Evolutionary conservation across 2,113 vertebrate species (phyloP), one percentile per base, ranked within the genome.

Genomic region (Chitala chitala): DNA sequence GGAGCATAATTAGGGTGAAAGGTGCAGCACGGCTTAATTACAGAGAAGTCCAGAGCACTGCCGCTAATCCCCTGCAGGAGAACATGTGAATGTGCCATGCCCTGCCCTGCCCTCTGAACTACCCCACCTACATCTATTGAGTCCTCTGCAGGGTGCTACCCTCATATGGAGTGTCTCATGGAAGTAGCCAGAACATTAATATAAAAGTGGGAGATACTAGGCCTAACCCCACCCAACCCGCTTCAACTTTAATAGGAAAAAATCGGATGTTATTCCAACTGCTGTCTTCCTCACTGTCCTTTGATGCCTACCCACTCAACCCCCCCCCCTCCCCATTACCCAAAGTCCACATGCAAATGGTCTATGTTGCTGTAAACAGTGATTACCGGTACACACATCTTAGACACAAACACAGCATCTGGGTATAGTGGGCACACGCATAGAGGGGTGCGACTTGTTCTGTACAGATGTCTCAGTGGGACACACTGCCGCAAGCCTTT

Each of bases 11-110:
- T 40, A 63, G 42, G 31, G 42, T 1, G 5, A 55, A 73, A 53
- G 72, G 56, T 63, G 44, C 44, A 73, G 58, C 24, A 50, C 8
- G 22, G 31, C 38, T 33, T 63, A 64, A 64, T 73, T 73, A 64
- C 1, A 22, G 15, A 38, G 58, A 6, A 4, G 29, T 17, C 24
- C 17, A 2, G 12, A 22, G 0, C 15, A 5, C 36, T 56, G 5
- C 24, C 42, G n/a, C 53, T 33, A 69, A 69, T 33, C 26, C 33
- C 36, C 13, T 4, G 26, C 68, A 22, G 48, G 24, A 50, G 5
- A 51, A 38, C 36, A 38, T 12, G 72, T 8, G 46, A 15, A 22
- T 50, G 42, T 50, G 46, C 71, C 24, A 15, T 22, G 48, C 36
- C 29, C 56, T 48, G 42, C 4, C 29, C 8, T 73, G 42, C 26